phyloP scores from a whole-genome alignment of 2,113 vertebrate genomes.

The Meriones unguiculatus region DNA sequence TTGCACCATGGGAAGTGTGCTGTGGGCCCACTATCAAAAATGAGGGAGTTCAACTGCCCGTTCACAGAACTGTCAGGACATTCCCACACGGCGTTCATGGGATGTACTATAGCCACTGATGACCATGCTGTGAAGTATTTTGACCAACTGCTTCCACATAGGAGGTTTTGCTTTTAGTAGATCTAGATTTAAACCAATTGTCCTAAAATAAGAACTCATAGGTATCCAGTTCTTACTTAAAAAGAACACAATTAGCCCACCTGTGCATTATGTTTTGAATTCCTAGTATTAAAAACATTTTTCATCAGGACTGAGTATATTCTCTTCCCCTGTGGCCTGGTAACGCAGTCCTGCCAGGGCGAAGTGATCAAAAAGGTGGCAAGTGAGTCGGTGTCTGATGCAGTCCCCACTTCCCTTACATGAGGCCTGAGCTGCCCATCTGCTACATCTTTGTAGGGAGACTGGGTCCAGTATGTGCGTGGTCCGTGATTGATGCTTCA shows the following conservation, averaged over 20 bases:
- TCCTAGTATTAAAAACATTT: not conserved
- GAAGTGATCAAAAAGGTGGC: no score
- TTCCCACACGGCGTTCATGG: not conserved
- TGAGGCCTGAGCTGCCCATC: no score
- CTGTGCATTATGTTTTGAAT: conserved; percentile 24
- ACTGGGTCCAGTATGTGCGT: no score
- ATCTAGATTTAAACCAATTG: conserved; percentile 36
- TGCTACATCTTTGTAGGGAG: no score
- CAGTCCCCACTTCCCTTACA: no score
- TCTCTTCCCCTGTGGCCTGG: no score
- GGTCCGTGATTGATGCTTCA: no score
- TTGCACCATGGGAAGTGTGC: conserved; percentile 15
- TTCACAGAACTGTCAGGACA: not conserved
- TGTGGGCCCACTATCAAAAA: not conserved
- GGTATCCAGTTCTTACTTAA: not conserved
- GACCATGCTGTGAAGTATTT: not conserved
- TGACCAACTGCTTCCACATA: not conserved
- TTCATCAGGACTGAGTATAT: no score
- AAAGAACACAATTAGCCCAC: not conserved
- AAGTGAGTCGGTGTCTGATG: no score
- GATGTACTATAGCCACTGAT: not conserved
- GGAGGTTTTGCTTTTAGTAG: conserved; percentile 15
- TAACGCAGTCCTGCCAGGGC: no score
- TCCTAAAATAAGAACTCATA: not conserved
- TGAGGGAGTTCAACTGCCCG: not conserved